A percentile compares a stretch with the other conserved stretches of the same genome.
Conservation (phyloP, 2,888 invertebrate species). For the Acleris holmiana region DNA sequence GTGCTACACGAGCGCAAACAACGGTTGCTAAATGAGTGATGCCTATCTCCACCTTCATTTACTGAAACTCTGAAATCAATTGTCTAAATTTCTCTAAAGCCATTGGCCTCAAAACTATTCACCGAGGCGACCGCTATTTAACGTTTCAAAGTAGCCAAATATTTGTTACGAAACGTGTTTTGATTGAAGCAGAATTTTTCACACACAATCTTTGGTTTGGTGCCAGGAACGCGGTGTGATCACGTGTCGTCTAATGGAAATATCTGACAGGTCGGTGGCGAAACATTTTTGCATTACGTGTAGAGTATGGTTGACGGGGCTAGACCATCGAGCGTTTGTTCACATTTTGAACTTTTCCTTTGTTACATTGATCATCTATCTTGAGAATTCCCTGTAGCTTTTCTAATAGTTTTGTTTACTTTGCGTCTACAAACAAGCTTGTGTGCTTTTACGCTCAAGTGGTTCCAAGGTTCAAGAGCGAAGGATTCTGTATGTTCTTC, state of each 20-base stretch:
- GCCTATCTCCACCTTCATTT: constrained; percentile 44
- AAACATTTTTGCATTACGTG: constrained; percentile 42
- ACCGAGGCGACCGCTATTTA: constrained; percentile 24
- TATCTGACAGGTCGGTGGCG: constrained; percentile 44
- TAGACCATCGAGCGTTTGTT: not conserved
- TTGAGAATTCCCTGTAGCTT: too few species aligned
- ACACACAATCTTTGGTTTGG: constrained; percentile 49
- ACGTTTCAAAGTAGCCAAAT: constrained; percentile 22
- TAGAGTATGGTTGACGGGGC: constrained; percentile 18
- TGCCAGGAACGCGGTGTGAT: constrained; percentile 52
- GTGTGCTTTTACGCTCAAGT: constrained; percentile 7
- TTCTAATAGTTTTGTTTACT: not conserved
- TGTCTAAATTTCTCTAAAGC: constrained; percentile 20
- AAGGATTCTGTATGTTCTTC: constrained; percentile 32
- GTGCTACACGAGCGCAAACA: constrained; percentile 60
- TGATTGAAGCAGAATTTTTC: constrained; percentile 34
- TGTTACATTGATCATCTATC: constrained; percentile 1
- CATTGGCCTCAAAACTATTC: constrained; percentile 14
- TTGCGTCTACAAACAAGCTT: not conserved
- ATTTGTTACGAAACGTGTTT: constrained; percentile 38
- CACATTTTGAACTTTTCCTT: constrained; percentile 14
- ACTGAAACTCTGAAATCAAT: constrained; percentile 35
- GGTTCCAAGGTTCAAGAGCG: constrained; percentile 24
- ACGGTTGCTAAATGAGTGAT: constrained; percentile 55
- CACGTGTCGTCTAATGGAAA: constrained; percentile 51